Percentiles rank a stretch among this genome's conserved stretches.
These are phyloP conservation scores for Galeruca laticollis DNA, from an alignment of 2,888 invertebrate species.

Conservation along the genomic window DNA sequence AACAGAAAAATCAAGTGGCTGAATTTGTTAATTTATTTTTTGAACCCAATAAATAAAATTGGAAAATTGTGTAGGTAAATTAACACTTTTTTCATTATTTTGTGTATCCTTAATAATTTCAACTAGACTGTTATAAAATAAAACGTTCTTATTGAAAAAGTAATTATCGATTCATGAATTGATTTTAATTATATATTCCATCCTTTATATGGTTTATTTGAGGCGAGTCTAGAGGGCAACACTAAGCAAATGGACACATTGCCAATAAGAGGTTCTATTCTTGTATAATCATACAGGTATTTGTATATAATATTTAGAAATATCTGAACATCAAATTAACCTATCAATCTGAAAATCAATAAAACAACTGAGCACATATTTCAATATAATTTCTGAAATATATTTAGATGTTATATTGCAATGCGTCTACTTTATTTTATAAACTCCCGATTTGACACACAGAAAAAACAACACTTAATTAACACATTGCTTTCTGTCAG, in stretches of 20 bases:
- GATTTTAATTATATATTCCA: neutral
- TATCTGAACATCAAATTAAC: neutral
- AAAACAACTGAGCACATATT: neutral
- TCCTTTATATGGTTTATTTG: conserved; percentile 13
- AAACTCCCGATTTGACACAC: neutral
- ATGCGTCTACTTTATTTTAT: neutral
- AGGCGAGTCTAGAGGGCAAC: conserved; percentile 13
- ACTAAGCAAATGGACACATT: conserved; percentile 30
- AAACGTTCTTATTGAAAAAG: too few relatives aligned
- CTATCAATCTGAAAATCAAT: neutral
- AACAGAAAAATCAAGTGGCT: too few relatives aligned
- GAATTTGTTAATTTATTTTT: too few relatives aligned
- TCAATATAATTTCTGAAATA: neutral
- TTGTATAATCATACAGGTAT: neutral
- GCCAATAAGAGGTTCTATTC: conserved; percentile 2
- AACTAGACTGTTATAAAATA: neutral
- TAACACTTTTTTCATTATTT: too few relatives aligned
- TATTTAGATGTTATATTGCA: neutral
- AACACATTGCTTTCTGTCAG: neutral
- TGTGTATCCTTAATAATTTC: neutral
- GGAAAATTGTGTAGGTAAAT: too few relatives aligned
- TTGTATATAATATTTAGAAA: neutral
- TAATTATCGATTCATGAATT: neutral
- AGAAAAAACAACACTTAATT: neutral
- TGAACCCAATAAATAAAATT: too few relatives aligned